A percentile compares a stretch with the other conserved stretches of the same genome.
Conservation (phyloP, 2,888 invertebrate species). For the Cancer borealis region DNA sequence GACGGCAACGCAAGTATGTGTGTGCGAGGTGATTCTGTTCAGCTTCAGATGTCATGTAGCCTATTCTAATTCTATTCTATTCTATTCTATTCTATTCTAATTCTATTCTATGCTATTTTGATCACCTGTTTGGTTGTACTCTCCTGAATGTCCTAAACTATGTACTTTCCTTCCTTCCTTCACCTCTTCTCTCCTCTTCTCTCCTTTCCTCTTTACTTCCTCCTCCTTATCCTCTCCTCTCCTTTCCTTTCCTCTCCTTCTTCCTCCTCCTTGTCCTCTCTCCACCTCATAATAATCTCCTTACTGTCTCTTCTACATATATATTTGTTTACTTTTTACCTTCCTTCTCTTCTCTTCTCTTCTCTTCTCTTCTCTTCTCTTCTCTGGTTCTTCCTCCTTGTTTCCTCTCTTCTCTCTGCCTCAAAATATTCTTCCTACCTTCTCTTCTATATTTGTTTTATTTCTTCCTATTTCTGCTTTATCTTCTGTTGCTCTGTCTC, state of each 20-base stretch:
- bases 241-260: not conserved
- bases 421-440: not conserved
- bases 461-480: not conserved
- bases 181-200: too few relatives aligned
- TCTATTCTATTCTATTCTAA: not conserved
- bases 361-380: not conserved
- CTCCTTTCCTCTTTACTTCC: too few relatives aligned
- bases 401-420: not conserved
- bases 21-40: constrained; percentile 20
- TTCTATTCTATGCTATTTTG: too few relatives aligned
- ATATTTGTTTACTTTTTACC: not conserved
- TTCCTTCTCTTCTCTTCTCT: not conserved
- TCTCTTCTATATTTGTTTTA: too few relatives aligned
- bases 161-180: too few relatives aligned
- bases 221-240: too few relatives aligned
- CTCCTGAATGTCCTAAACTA: too few relatives aligned
- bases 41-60: constrained; percentile 12
- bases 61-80: not conserved
- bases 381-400: not conserved
- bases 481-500: not conserved
- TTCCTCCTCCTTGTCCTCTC: not conserved
- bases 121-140: not conserved
- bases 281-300: not conserved
- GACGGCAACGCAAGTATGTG: constrained; percentile 42
- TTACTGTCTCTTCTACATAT: not conserved